These are phyloP conservation scores for Cotesia glomerata DNA, from an alignment of 1,140 invertebrate species.

Conservation along the genomic window DNA sequence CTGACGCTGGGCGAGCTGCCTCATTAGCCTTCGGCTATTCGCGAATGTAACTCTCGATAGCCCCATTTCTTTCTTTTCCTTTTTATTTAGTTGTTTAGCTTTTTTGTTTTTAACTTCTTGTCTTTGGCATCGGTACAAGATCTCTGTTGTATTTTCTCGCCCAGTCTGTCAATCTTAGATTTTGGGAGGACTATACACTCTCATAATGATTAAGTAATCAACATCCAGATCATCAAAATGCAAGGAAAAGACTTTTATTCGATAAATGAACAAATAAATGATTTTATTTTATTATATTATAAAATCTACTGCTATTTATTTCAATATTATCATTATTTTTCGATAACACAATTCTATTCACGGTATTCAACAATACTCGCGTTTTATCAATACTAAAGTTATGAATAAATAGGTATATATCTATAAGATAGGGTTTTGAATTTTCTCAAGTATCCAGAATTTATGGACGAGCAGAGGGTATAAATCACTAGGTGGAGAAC, in stretches of 20 bases:
- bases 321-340: neutral
- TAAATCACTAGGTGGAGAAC: slow-evolving; percentile 26
- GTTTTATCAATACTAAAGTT: neutral
- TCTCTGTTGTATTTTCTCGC: neutral
- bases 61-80: neutral
- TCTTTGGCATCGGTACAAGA: neutral
- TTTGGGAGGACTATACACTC: neutral
- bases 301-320: neutral
- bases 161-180: slow-evolving; percentile 6
- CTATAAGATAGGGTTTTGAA: slow-evolving; percentile 1
- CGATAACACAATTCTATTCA: neutral
- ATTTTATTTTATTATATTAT: no score
- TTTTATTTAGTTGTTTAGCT: neutral
- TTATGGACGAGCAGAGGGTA: slow-evolving; percentile 24
- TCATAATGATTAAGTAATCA: no score
- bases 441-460: slow-evolving; percentile 28
- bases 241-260: neutral
- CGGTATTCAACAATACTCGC: neutral
- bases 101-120: neutral
- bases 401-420: slow-evolving; percentile 3
- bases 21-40: slow-evolving; percentile 61
- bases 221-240: no score
- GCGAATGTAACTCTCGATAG: slow-evolving; percentile 42
- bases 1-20: slow-evolving; percentile 56
- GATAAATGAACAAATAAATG: neutral